Conservation (phyloP, 2,113 vertebrate genomes). For the Onychostruthus taczanowskii region DNA sequence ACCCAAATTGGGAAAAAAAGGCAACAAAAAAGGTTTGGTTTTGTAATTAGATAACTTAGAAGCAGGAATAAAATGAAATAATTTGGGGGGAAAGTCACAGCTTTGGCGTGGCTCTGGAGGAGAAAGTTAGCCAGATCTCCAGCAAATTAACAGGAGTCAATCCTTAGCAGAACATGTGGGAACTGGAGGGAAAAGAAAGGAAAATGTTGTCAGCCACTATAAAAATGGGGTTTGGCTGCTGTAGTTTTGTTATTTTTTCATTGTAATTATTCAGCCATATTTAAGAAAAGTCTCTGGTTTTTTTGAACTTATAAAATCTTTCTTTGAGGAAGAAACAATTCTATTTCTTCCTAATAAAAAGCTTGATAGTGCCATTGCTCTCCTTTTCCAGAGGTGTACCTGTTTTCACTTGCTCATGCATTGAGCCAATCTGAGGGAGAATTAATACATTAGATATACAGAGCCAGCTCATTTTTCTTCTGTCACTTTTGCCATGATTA, state of each 20-base stretch:
- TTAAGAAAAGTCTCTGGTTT: neutral
- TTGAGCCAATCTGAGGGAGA: slow-evolving; percentile 46
- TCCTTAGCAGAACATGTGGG: neutral
- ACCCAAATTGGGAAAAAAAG: neutral
- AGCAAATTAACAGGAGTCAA: neutral
- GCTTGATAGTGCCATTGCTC: neutral
- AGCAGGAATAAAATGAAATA: neutral
- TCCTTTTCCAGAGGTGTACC: neutral
- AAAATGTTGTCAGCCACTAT: neutral
- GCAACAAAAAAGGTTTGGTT: neutral
- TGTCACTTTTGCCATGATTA: slow-evolving; percentile 69
- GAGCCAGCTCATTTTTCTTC: slow-evolving; percentile 67
- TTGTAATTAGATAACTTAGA: neutral
- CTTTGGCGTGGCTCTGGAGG: neutral
- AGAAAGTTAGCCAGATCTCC: neutral
- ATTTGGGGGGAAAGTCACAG: rapidly evolving
- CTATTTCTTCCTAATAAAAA: neutral
- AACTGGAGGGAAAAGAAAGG: rapidly evolving
- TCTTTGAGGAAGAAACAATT: neutral
- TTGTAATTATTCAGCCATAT: neutral
- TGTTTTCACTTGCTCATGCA: slow-evolving; percentile 36
- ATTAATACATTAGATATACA: slow-evolving; percentile 65
- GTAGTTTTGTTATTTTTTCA: neutral
- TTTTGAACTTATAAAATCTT: neutral
- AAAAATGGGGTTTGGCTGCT: neutral